phyloP scores from a whole-genome alignment of 2,888 invertebrate species.

The Acleris sparsana region DNA sequence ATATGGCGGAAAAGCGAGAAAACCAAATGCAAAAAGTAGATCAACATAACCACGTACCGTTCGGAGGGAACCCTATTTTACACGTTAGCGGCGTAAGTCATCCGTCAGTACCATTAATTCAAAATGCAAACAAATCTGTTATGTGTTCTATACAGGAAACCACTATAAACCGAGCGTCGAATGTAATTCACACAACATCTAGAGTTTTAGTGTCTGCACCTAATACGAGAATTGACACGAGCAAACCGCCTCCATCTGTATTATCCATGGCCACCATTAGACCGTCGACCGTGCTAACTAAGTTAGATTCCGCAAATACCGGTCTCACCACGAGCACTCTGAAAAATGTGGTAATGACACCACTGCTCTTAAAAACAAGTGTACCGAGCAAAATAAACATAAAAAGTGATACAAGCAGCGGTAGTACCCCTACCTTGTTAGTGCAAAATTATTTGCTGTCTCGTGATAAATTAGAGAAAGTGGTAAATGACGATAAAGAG shows the following conservation, averaged over 20 bases:
- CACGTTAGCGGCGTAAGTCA: slow-evolving; percentile 67
- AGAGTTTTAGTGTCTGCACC: slow-evolving; percentile 63
- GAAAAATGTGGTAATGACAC: slow-evolving; percentile 67
- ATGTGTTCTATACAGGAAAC: slow-evolving; percentile 63
- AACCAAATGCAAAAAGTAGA: slow-evolving; percentile 61
- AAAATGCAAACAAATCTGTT: slow-evolving; percentile 63
- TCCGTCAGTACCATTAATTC: slow-evolving; percentile 62
- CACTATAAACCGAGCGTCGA: slow-evolving; percentile 60
- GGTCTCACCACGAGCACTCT: slow-evolving; percentile 59
- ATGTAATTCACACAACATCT: slow-evolving; percentile 72
- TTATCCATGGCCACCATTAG: slow-evolving; percentile 69
- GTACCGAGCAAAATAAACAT: slow-evolving; percentile 54
- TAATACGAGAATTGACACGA: slow-evolving; percentile 63
- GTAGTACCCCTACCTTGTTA: slow-evolving; percentile 38
- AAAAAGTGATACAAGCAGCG: slow-evolving; percentile 56
- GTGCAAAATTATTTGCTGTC: slow-evolving; percentile 44
- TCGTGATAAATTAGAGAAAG: slow-evolving; percentile 43
- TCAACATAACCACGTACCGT: slow-evolving; percentile 58
- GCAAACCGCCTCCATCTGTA: slow-evolving; percentile 65
- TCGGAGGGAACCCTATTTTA: slow-evolving; percentile 63
- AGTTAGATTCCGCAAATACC: slow-evolving; percentile 60
- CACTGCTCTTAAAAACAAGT: slow-evolving; percentile 65
- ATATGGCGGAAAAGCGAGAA: slow-evolving; percentile 69
- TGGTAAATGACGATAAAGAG: slow-evolving; percentile 40
- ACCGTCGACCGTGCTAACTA: slow-evolving; percentile 64